Base-by-base conservation (phyloP, 2,888 invertebrate species). In the Drosophila subquinaria region DNA sequence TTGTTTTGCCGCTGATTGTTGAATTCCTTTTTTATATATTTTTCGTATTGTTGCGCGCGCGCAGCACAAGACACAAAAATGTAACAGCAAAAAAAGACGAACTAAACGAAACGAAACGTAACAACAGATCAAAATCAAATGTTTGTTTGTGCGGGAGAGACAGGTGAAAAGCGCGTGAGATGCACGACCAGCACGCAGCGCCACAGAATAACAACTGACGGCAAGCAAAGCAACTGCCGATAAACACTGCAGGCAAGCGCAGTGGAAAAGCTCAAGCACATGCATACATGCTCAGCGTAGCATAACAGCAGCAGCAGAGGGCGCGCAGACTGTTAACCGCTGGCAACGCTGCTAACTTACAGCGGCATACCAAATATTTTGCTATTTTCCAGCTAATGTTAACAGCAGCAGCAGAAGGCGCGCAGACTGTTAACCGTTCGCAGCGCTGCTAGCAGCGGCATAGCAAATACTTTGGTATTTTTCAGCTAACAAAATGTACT, bases 161-260 rank as follows among this genome's bases (percentile, higher is more conserved):
- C 48, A 55, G 63, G 42, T 55, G 57, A 40, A 33, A 43, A 63
- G 67, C 76, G 69, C 76, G 79, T 64, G 55, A 73, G 55, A 73
- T 53, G 69, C 69, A 70, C 82, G 72, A 82, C 81, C 79, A 82
- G 79, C 82, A 79, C 81, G 81, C 77, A 72, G 81, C 83, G 82
- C 76, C 27, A 48, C 72, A 69, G 45, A 70, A 74, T 83, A 77
- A 81, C 81, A 79, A 80, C 78, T 80, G 76, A 69, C 64, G 50
- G 42, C 69, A 77, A 30, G 30, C 30, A 8, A 69, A 71, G 71
- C 76, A 69, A 69, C 71, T 36, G 74, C 23, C 57, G 75, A 74
- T 73, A 76, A 80, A 76, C 76, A 69, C 77, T 20, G 77, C 77
- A 78, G 57, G 77, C 77, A 78, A 27, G 27, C 27, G 27, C 27